Percentiles rank a stretch among this genome's conserved stretches.
These are phyloP conservation scores for Rhyzopertha dominica DNA, from an alignment of 1,140 invertebrate genomes.

Conservation along the genomic window DNA sequence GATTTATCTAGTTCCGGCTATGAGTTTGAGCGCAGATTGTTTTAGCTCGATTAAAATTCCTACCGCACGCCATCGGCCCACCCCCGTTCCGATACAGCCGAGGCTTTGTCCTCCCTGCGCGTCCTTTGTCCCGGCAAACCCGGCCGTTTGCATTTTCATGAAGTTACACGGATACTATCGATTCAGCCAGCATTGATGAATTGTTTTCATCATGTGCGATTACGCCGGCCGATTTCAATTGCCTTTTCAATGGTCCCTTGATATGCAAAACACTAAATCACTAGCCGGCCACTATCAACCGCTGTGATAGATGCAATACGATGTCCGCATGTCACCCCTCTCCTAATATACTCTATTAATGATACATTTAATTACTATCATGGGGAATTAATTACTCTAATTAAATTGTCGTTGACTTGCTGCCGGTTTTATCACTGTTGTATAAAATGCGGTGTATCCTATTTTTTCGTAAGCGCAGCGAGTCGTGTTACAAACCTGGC, in stretches of 20 bases:
- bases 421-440: too few species aligned
- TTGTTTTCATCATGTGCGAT: conserved; percentile 46
- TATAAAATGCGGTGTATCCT: too few species aligned
- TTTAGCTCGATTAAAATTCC: conserved; percentile 21
- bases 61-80: conserved; percentile 15
- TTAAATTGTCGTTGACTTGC: too few species aligned
- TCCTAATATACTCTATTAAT: too few species aligned
- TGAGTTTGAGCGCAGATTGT: conserved; percentile 17
- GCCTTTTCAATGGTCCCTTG: conserved; percentile 43
- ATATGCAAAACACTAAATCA: conserved; percentile 43
- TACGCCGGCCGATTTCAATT: conserved; percentile 44
- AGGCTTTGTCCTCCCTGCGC: conserved; percentile 10
- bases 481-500: too few species aligned
- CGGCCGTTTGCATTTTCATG: conserved; percentile 24
- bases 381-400: too few species aligned
- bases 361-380: too few species aligned
- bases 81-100: background rate
- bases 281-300: conserved; percentile 38
- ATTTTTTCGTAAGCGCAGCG: too few species aligned
- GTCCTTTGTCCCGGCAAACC: conserved; percentile 10
- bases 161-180: conserved; percentile 27
- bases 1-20: conserved; percentile 14
- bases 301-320: conserved; percentile 35
- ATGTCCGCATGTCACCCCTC: conserved; percentile 36
- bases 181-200: conserved; percentile 39